phyloP scores from a whole-genome alignment of 1,140 invertebrate genomes.

The Cyrtorhinus lividipennis region DNA sequence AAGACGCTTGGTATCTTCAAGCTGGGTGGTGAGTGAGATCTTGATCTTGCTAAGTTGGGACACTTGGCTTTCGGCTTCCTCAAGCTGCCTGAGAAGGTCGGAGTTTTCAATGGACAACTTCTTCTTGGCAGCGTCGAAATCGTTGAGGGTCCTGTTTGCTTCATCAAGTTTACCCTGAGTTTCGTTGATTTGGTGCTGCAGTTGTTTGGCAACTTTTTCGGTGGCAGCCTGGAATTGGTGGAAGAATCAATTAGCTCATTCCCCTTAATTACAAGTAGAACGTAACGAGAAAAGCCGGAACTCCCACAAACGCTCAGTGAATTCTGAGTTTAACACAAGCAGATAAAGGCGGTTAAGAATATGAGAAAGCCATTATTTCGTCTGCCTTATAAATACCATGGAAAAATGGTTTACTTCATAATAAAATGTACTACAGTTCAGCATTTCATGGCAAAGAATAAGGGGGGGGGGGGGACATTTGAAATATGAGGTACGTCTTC shows the following conservation, averaged over 20 bases:
- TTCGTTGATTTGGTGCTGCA: conserved; percentile 89
- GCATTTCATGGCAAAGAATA: too few species aligned
- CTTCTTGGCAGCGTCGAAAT: conserved; percentile 93
- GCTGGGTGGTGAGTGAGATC: conserved; percentile 81
- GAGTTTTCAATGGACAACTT: conserved; percentile 92
- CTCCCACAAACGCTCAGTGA: background rate
- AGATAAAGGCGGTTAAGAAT: conserved; percentile 5
- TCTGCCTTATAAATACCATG: too few species aligned
- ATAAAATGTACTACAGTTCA: too few species aligned
- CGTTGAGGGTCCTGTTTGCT: conserved; percentile 83
- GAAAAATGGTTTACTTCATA: too few species aligned
- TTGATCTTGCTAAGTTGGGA: conserved; percentile 94
- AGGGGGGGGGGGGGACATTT: too few species aligned
- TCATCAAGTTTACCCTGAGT: conserved; percentile 91
- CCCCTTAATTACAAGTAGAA: too few species aligned
- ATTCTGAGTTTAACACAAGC: background rate
- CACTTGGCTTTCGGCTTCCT: conserved; percentile 94
- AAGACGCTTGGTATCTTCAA: conserved; percentile 93
- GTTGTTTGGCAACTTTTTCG: conserved; percentile 92
- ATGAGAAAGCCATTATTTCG: too few species aligned
- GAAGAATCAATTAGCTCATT: too few species aligned
- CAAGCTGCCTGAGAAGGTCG: conserved; percentile 83
- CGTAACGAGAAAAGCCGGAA: background rate
- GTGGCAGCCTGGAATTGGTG: conserved; percentile 70
- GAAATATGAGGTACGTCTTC: too few species aligned